phyloP scores from a whole-genome alignment of 1,140 invertebrate species.

The Planococcus citri region DNA sequence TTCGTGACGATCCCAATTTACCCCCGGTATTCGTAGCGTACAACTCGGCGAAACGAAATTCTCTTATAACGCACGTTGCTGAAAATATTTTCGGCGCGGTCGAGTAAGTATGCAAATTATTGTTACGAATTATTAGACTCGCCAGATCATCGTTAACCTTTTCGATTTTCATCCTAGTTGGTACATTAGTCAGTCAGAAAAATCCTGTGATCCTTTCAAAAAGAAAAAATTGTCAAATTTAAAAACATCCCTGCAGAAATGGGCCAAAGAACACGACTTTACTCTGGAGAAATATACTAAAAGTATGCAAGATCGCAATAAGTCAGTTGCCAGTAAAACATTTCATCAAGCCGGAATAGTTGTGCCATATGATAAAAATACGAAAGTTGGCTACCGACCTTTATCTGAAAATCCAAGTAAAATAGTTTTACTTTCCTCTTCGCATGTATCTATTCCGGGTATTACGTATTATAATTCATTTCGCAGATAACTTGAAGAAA shows the following conservation, averaged over 20 bases:
- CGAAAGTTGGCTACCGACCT: slow-evolving; percentile 64
- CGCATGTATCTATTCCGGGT: slow-evolving; percentile 13
- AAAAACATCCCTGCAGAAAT: slow-evolving; percentile 48
- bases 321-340: slow-evolving; percentile 13
- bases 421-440: slow-evolving; percentile 9
- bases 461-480: slow-evolving; percentile 1
- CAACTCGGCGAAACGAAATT: slow-evolving; percentile 54
- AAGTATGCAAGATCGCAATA: slow-evolving; percentile 36
- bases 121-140: slow-evolving; percentile 22
- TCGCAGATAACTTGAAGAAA: background rate
- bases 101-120: slow-evolving; percentile 39
- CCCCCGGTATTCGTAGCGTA: slow-evolving; percentile 60
- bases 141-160: slow-evolving; percentile 24
- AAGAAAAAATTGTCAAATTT: slow-evolving; percentile 44
- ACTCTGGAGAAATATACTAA: slow-evolving; percentile 38
- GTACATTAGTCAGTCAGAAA: slow-evolving; percentile 48
- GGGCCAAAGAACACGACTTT: slow-evolving; percentile 49
- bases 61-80: slow-evolving; percentile 53
- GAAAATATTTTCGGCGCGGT: slow-evolving; percentile 78
- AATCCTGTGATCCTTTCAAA: slow-evolving; percentile 49
- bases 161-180: slow-evolving; percentile 34
- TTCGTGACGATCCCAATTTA: slow-evolving; percentile 64
- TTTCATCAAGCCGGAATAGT: slow-evolving; percentile 57
- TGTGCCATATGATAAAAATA: slow-evolving; percentile 70
- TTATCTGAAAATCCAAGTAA: slow-evolving; percentile 60